Evolutionary conservation across 2,888 invertebrate species (phyloP).

Genomic region (Terebella lapidaria): DNA sequence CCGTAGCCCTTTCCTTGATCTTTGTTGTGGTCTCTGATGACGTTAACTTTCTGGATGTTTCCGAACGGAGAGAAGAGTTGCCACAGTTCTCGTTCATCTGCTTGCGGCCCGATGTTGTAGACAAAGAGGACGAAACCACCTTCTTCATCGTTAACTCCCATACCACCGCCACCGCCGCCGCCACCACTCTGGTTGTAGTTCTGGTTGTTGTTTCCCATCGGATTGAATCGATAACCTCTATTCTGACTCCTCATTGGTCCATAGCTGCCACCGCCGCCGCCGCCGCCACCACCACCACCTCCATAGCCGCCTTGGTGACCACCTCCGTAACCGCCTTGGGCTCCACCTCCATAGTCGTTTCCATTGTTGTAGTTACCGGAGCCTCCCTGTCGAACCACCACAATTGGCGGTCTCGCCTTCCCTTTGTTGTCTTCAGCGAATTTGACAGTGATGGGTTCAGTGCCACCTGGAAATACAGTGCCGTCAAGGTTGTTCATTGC

Average conservation of each 20-base stretch:
- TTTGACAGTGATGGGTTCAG: conserved; percentile 70
- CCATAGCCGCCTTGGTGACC: neutral
- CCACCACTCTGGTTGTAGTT: neutral
- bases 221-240: conserved; percentile 14
- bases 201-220: conserved; percentile 6
- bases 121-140: conserved; percentile 48
- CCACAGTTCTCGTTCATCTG: conserved; percentile 50
- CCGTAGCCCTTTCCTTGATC: conserved; percentile 52
- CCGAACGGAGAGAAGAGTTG: conserved; percentile 52
- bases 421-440: conserved; percentile 72
- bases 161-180: conserved; percentile 6
- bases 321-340: neutral
- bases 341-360: neutral
- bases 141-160: conserved; percentile 2
- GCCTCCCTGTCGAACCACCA: neutral
- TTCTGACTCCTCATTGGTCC: conserved; percentile 20
- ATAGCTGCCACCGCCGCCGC: conserved; percentile 1
- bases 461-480: conserved; percentile 10
- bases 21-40: conserved; percentile 46
- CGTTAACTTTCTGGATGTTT: conserved; percentile 49
- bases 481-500: conserved; percentile 19
- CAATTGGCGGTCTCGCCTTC: conserved; percentile 16
- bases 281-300: conserved; percentile 1
- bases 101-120: conserved; percentile 52
- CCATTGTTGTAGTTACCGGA: neutral